phyloP scores from a whole-genome alignment of 2,888 invertebrate genomes.

The Drosophila histrio region DNA sequence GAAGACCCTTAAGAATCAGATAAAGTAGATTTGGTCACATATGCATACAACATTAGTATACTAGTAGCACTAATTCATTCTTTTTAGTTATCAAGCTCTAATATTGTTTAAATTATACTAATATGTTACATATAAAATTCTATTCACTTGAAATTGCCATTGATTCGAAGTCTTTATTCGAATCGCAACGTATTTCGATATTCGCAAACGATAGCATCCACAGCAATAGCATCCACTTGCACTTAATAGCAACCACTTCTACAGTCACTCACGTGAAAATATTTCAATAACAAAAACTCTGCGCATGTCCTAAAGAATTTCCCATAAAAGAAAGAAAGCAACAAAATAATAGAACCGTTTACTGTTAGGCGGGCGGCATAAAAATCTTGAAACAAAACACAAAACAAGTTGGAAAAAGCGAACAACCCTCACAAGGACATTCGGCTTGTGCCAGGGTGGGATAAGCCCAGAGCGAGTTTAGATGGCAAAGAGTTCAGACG shows the following conservation, averaged over 20 bases:
- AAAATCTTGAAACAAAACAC: slow-evolving; percentile 60
- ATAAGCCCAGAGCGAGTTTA: slow-evolving; percentile 48
- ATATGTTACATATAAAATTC: too few species aligned
- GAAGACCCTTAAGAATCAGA: too few species aligned
- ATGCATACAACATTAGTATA: too few species aligned
- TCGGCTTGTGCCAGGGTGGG: slow-evolving; percentile 56
- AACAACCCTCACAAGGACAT: slow-evolving; percentile 72
- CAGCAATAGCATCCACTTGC: slow-evolving; percentile 14
- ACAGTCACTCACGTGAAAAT: neutral
- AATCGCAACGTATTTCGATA: too few species aligned
- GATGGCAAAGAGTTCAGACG: slow-evolving; percentile 54
- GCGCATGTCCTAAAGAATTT: slow-evolving; percentile 72
- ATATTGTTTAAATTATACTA: too few species aligned
- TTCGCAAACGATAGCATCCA: slow-evolving; percentile 3
- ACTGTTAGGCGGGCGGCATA: slow-evolving; percentile 36
- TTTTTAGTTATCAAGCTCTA: too few species aligned
- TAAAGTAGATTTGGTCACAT: too few species aligned
- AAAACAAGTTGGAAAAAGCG: slow-evolving; percentile 47
- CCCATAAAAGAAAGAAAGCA: slow-evolving; percentile 43
- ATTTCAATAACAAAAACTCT: slow-evolving; percentile 69
- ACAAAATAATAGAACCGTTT: slow-evolving; percentile 14
- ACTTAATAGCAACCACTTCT: slow-evolving; percentile 22
- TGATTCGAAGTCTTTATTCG: too few species aligned
- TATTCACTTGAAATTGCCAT: too few species aligned
- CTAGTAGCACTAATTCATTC: too few species aligned